These are phyloP conservation scores for Otolemur garnettii DNA, from an alignment of 2,113 vertebrate genomes.

Conservation along the genomic window DNA sequence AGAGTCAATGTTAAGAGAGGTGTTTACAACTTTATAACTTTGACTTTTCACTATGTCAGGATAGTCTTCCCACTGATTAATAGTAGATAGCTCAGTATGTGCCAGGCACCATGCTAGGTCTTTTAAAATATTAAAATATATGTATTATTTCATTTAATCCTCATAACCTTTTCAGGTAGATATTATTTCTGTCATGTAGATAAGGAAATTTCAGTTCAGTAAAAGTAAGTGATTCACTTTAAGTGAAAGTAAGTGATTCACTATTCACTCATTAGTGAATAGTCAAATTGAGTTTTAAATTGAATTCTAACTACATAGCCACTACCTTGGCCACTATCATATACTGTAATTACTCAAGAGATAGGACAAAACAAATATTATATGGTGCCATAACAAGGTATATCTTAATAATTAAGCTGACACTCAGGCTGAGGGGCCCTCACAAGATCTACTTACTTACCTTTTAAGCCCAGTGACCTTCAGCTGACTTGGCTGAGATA, in stretches of 20 bases:
- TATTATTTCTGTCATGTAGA: conserved; percentile 33
- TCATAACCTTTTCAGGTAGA: not conserved
- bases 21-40: conserved; percentile 1
- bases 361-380: conserved; percentile 4
- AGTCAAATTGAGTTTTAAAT: conserved; percentile 40
- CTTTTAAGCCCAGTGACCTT: conserved; percentile 2
- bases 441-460: not conserved
- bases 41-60: conserved; percentile 24
- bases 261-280: conserved; percentile 16
- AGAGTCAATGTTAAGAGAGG: not conserved
- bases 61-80: conserved; percentile 18
- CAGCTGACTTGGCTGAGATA: not conserved
- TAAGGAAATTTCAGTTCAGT: not conserved
- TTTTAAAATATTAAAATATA: not conserved
- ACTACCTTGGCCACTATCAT: not conserved
- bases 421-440: not conserved
- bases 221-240: not conserved
- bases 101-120: not conserved
- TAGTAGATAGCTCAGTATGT: not conserved
- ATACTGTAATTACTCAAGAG: conserved; percentile 14
- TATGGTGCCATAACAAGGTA: not conserved
- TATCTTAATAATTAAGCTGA: not conserved
- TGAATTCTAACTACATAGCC: not conserved
- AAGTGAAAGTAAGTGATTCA: not conserved
- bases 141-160: conserved; percentile 24